Evolutionary conservation across 2,888 invertebrate genomes (phyloP).

Genomic region (Diaphora mendica): DNA sequence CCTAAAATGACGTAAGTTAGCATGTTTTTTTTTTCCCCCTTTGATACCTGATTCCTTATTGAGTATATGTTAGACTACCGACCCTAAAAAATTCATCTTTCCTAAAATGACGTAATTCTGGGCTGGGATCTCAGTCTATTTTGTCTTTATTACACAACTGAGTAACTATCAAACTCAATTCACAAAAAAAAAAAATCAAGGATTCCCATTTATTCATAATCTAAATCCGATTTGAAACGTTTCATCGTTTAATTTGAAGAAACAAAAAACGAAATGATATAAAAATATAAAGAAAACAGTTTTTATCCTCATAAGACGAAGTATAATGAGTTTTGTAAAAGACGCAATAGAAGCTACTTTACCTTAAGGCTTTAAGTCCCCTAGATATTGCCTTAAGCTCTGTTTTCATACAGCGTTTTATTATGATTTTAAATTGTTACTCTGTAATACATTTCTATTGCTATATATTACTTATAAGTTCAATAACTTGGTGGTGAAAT

Average conservation of each 20-base stretch:
- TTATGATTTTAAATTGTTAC: neutral
- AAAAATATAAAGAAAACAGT: conserved; percentile 2
- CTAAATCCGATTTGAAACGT: neutral
- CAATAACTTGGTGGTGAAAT: neutral
- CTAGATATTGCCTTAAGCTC: neutral
- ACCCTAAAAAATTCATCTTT: no score
- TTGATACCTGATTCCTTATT: no score
- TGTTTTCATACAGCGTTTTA: neutral
- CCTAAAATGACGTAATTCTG: no score
- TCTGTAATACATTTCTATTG: neutral
- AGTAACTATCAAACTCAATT: no score
- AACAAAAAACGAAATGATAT: conserved; percentile 4
- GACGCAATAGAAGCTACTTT: neutral
- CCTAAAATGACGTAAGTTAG: no score
- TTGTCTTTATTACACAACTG: no score
- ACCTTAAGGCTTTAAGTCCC: neutral
- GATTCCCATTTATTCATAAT: neutral
- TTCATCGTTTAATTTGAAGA: neutral
- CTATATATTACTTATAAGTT: neutral
- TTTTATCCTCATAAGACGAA: conserved; percentile 6
- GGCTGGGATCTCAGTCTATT: no score
- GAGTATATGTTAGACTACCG: no score
- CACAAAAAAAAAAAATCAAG: neutral
- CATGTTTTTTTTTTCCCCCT: no score
- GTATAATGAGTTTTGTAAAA: conserved; percentile 5